A percentile compares a stretch with the other conserved stretches of the same genome.
Conservation (phyloP, 2,113 vertebrate genomes). For the Narcine bancroftii region DNA sequence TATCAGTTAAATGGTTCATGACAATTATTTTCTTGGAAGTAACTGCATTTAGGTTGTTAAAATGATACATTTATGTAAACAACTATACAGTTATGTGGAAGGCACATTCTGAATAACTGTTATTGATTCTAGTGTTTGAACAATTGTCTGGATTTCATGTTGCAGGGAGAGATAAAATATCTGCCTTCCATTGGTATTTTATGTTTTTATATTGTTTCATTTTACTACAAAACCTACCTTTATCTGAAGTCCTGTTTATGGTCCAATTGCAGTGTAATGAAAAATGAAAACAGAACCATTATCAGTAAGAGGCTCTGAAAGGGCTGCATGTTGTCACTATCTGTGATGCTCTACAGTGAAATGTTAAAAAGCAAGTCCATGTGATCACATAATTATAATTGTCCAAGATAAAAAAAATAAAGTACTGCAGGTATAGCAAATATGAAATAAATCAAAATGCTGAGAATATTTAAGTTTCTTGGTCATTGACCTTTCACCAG, state of each 20-base stretch:
- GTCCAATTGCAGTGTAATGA: neutral
- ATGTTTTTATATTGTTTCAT: neutral
- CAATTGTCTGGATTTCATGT: neutral
- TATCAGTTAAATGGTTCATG: neutral
- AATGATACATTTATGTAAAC: neutral
- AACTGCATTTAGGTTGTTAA: neutral
- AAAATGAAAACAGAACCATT: neutral
- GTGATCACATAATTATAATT: neutral
- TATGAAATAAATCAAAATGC: too few species aligned
- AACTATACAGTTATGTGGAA: slow-evolving; percentile 5
- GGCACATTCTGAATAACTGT: neutral
- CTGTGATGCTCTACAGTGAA: neutral
- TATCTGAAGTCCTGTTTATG: neutral
- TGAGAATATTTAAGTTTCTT: too few species aligned
- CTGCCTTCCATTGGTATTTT: neutral
- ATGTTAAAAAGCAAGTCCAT: neutral
- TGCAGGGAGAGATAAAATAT: neutral
- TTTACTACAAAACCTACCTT: neutral
- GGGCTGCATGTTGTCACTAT: neutral
- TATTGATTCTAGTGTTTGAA: slow-evolving; percentile 1
- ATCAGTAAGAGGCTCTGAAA: neutral
- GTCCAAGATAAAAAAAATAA: too few species aligned
- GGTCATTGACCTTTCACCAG: too few species aligned
- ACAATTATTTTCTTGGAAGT: neutral
- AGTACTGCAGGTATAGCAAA: too few species aligned